These are phyloP conservation scores for Leptarthrus brevirostris DNA, from an alignment of 2,888 invertebrate genomes.

Conservation along the genomic window DNA sequence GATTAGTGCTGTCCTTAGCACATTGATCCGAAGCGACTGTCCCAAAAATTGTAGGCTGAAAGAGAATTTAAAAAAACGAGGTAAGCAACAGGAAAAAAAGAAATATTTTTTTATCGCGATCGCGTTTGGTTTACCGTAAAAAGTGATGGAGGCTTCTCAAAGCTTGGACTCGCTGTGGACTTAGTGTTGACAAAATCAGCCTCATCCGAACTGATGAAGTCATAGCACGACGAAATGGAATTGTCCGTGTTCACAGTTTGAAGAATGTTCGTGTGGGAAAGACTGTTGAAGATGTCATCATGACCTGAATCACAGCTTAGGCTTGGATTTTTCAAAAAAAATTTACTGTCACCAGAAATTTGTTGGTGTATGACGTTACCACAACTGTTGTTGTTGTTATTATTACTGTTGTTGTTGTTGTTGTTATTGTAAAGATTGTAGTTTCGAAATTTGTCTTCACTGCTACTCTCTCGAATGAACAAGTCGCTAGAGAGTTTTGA, in stretches of 20 bases:
- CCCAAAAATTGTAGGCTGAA: slow-evolving; percentile 56
- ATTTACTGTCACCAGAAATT: neutral
- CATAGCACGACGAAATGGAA: slow-evolving; percentile 56
- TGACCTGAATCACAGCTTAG: slow-evolving; percentile 64
- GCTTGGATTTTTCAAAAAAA: slow-evolving; percentile 54
- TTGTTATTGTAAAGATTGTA: neutral
- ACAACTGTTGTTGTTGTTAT: neutral
- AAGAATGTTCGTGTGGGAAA: slow-evolving; percentile 65
- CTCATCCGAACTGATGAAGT: slow-evolving; percentile 55
- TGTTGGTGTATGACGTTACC: neutral
- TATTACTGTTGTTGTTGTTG: neutral
- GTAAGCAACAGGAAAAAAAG: neutral
- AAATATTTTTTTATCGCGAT: neutral
- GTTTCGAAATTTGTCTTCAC: neutral
- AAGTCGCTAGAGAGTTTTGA: slow-evolving; percentile 15
- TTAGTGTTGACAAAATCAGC: slow-evolving; percentile 52
- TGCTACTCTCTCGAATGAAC: neutral
- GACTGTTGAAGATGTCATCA: slow-evolving; percentile 61
- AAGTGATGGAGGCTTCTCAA: neutral
- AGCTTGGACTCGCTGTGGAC: slow-evolving; percentile 20
- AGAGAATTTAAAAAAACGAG: slow-evolving; percentile 3
- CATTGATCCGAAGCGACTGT: slow-evolving; percentile 55
- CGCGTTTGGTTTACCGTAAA: slow-evolving; percentile 32
- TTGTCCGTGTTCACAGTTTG: slow-evolving; percentile 51
- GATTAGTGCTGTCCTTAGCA: slow-evolving; percentile 53